phyloP scores from a whole-genome alignment of 2,797 vertebrate genomes.

The Chloroceryle amazona region DNA sequence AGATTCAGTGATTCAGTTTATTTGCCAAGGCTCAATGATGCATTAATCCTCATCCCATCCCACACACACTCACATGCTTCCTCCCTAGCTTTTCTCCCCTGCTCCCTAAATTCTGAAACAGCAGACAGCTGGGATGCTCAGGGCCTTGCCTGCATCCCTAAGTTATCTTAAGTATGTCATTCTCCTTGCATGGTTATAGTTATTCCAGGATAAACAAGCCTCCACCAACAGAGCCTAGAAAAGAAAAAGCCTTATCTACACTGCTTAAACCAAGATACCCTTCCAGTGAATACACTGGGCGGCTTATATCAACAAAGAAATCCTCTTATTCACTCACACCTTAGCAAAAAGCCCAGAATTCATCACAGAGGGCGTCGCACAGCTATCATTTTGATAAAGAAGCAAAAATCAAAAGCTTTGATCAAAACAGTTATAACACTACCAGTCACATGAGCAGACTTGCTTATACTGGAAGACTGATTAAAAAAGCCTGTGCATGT shows the following conservation, averaged over 20 bases:
- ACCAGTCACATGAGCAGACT: not conserved
- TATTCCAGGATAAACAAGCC: not conserved
- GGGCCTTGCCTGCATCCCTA: not conserved
- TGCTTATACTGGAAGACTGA: not conserved
- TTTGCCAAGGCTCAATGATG: constrained; percentile 67
- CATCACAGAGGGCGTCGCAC: not conserved
- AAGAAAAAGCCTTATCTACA: not conserved
- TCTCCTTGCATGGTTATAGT: not conserved
- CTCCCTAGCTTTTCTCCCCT: constrained; percentile 39
- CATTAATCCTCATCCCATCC: constrained; percentile 67
- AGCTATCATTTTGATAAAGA: not conserved
- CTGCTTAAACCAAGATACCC: not conserved
- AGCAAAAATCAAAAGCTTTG: not conserved
- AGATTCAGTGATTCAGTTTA: constrained; percentile 68
- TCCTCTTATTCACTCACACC: not conserved
- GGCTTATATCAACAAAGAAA: not conserved
- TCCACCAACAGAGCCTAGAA: not conserved
- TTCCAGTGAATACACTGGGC: not conserved
- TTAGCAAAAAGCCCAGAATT: not conserved
- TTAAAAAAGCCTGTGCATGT: not conserved
- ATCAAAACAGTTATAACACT: not conserved
- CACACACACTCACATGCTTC: constrained; percentile 36
- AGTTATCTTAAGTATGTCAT: not conserved
- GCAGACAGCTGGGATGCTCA: constrained; percentile 7
- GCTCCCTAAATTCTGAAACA: constrained; percentile 52